Evolutionary conservation across 2,113 vertebrate genomes (phyloP), one percentile per base, ranked within the genome.

Genomic region (Myxocyprinus asiaticus): DNA sequence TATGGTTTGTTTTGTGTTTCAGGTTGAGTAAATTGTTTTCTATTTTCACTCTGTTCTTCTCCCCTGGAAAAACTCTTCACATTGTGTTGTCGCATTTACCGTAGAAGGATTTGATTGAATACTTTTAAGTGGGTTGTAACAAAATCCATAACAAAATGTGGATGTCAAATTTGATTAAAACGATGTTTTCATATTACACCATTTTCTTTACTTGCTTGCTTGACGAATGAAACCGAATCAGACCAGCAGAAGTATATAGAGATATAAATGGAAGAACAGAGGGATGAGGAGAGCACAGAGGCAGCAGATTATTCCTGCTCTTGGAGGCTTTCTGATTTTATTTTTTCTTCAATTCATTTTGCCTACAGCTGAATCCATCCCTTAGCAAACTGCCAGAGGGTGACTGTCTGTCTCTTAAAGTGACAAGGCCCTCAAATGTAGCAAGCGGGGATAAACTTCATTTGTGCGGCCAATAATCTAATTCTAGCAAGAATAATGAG

Each of bases 311-410:
- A 73, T 61, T 61, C 56, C 56, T 22, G 43, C 59, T n/a, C 69
- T 11, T 15, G 53, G 69, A 45, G n/a, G 55, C n/a, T 73, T 73
- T 73, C 55, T 61, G 55, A 61, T 47, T 73, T 61, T 7, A 73
- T 73, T 74, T 72, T 42, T 4, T 15, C 48, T 56, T 74, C 48
- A 50, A 74, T 74, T 62, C 2, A 62, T 74, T 74, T 62, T 62
- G 58, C 71, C 58, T 33, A 48, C 56, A 62, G 71, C 71, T 48
- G 45, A 62, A 74, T 62, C 15, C 44, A n/a, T 62, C 11, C 58
- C 44, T 33, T 15, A 14, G 10, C 58, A 62, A 62, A 74, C 44
- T 74, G 45, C 17, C 7, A 0, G 58, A 50, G 58, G 45, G 72
- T 50, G 58, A 74, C 45, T 9, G 44, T 63, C 43, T 50, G 11